Base-by-base conservation (phyloP, 2,888 invertebrate genomes). In the Diaperis boleti region DNA sequence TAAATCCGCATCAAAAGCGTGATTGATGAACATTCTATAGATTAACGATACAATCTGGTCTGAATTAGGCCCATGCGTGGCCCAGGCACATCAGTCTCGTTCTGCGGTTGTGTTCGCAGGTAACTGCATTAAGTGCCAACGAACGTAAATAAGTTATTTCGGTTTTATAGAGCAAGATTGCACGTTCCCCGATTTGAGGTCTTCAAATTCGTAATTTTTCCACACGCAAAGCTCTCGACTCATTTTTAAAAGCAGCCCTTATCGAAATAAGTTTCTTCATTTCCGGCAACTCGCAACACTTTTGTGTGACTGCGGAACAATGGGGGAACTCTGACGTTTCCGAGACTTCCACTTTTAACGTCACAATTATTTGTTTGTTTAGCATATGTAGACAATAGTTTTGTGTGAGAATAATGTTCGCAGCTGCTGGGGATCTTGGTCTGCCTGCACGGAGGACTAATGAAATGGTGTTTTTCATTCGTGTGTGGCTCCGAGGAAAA, bases 121-220 rank as follows among this genome's bases (percentile, higher is more conserved):
- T 14, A 7, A 22, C 31, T 31, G 45, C 3, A 44, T 45, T 56
- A 56, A 56, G 44, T 56, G n/a, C 56, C 8, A 8, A 33, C 29
- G 6, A 11, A 35, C n/a, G 41, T 42, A 45, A 57, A 57, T 33
- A 47, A 59, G 39, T 59, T 49, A 49, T 59, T 57, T 56, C 20
- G 17, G 17, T 57, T 57, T 57, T 57, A 57, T 55, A 31, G 45
- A n/a, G 13, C 8, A 2, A 45, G 57, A 57, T 57, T 57, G 47
- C 33, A 57, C 17, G 35, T 47, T 31, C 14, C 18, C 11, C 10
- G 37, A 45, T 17, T 47, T 47, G 37, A 52, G 45, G 42, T 26
- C 13, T 42, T n/a, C 7, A 29, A 18, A 55, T 33, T 44, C 14
- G 37, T 15, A 18, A 44, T 55, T 55, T 45, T 57, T 44, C 17